Base-by-base conservation (phyloP, 2,888 invertebrate species). In the Synergus gifuensis region DNA sequence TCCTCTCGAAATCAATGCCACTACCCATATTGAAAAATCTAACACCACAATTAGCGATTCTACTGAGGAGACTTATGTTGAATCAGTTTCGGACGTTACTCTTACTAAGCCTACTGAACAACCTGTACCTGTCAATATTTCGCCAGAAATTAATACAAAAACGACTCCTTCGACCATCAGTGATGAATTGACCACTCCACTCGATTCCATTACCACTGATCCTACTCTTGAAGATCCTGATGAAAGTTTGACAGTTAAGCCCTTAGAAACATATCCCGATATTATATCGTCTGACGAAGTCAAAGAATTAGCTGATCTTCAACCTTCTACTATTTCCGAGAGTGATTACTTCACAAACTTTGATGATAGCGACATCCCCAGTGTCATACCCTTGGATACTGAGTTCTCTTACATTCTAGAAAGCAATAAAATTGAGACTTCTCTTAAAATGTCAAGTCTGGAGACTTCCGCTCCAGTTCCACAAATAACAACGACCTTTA, bases 351-450 rank as follows among this genome's bases (percentile, higher is more conserved):
- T 46, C 58, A 78, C 49, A 0, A 63, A 78, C 63, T 42, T 76
- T 60, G 84, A 83, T 46, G 88, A 86, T 36, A 85, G 85, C 49
- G 86, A 88, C 4, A 84, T 91, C 73, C 91, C 91, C 14, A 88
- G 87, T 81, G 91, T 91, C 16, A 90, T 91, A 63, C 91, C 91
- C n/a, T 83, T 91, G 18, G 87, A 83, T 14, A 84, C 81, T 58
- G 86, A 85, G 40, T 82, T 83, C 36, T 81, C 80, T 14, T 14
- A 69, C 49, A 22, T 78, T 28, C 63, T 77, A 67, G 66, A 63
- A 22, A 60, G 49, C 14, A 64, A 63, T 36, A 46, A 79, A 22
- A 76, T 80, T 14, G n/a, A 82, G 60, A 58, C 64, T 11, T 4
- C 54, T 54, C n/a, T 49, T 2, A 14, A 40, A 40, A 54, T 36